Percentiles rank a stretch among this genome's conserved stretches.
Conservation (phyloP, 1,140 invertebrate genomes). For the Drosophila kohkoa region DNA sequence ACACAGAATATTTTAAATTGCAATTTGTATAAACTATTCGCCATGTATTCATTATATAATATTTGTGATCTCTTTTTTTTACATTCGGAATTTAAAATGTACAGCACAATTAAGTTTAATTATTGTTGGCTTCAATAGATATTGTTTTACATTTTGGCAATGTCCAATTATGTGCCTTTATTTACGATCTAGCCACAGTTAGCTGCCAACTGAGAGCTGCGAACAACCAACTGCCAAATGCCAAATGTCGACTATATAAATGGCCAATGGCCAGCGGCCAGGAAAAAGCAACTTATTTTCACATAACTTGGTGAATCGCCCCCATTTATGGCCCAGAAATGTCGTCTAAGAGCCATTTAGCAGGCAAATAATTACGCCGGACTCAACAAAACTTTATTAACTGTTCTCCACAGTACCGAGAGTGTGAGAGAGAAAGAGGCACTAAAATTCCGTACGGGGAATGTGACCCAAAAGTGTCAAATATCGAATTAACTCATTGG, state of each 20-base stretch:
- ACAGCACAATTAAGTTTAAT: conserved; percentile 78
- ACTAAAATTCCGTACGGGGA: conserved; percentile 37
- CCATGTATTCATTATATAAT: conserved; percentile 1
- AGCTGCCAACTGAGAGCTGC: conserved; percentile 22
- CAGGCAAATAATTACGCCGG: conserved; percentile 76
- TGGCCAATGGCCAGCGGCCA: conserved; percentile 43
- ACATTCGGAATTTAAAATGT: conserved; percentile 65
- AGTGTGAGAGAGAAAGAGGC: not conserved
- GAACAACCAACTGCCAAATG: conserved; percentile 29
- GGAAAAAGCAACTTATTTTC: conserved; percentile 75
- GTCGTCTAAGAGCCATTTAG: conserved; percentile 75
- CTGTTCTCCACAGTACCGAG: conserved; percentile 41
- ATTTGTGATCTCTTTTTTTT: conserved; percentile 29
- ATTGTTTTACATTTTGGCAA: conserved; percentile 43
- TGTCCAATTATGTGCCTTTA: conserved; percentile 68
- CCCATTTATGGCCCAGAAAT: conserved; percentile 66
- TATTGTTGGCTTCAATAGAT: conserved; percentile 65
- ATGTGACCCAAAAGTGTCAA: conserved; percentile 78
- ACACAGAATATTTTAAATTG: conserved; percentile 60
- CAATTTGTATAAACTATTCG: conserved; percentile 34
- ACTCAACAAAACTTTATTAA: conserved; percentile 74
- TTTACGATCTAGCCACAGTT: conserved; percentile 52
- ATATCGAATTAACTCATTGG: conserved; percentile 83
- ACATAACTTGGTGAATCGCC: conserved; percentile 77
- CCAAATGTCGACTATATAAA: conserved; percentile 40